phyloP scores from a whole-genome alignment of 2,797 vertebrate species.

The Parauchenoglanis ngamensis region DNA sequence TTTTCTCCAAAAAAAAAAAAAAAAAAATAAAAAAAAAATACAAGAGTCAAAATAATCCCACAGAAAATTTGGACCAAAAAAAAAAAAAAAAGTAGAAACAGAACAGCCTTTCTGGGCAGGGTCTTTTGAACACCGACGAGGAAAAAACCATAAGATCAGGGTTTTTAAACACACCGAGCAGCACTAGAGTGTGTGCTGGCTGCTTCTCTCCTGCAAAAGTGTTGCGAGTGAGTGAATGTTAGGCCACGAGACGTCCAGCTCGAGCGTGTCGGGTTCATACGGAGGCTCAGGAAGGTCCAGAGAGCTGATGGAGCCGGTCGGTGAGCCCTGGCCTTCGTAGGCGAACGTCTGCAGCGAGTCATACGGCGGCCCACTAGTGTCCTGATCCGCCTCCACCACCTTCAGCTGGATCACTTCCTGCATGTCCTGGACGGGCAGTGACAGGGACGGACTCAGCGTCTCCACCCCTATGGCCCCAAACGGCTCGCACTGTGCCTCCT shows the following conservation, averaged over 20 bases:
- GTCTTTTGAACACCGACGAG: conserved; percentile 27
- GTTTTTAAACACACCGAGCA: conserved; percentile 44
- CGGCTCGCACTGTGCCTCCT: conserved; percentile 73
- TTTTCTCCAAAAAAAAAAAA: conserved; percentile 51
- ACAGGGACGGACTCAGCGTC: conserved; percentile 65
- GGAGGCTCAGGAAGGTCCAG: conserved; percentile 81
- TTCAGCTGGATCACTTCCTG: conserved; percentile 85
- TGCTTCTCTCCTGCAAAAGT: conserved; percentile 79
- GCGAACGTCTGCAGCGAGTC: conserved; percentile 93
- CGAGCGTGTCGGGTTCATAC: conserved; percentile 84
- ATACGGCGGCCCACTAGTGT: conserved; percentile 85
- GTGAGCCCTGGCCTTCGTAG: conserved; percentile 88
- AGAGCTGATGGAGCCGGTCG: conserved; percentile 88
- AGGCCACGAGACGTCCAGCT: conserved; percentile 85
- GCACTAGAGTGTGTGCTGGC: conserved; percentile 79
- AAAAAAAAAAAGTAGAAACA: conserved; percentile 12
- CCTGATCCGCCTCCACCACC: conserved; percentile 82
- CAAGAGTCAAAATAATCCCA: conserved; percentile 80
- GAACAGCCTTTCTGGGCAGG: conserved; percentile 13
- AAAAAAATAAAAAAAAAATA: conserved; percentile 9
- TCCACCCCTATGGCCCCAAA: conserved; percentile 25
- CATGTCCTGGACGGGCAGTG: conserved; percentile 79
- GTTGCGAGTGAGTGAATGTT: conserved; percentile 81
- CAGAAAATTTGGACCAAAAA: conserved; percentile 73
- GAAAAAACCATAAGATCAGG: not conserved